Evolutionary conservation across 2,113 vertebrate genomes (phyloP).

Genomic region (Puma concolor): DNA sequence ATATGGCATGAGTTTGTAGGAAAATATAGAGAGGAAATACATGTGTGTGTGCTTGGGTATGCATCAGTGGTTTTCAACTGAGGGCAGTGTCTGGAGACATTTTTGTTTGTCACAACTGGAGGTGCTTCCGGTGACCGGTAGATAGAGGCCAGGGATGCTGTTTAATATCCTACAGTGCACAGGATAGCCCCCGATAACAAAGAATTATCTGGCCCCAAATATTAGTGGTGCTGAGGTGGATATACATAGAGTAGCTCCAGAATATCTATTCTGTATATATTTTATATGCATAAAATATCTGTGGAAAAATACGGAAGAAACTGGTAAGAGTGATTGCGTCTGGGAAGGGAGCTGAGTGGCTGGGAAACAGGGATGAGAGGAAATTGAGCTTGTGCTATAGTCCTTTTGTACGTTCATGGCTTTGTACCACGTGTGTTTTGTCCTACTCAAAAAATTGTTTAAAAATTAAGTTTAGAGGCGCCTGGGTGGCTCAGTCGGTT

Average conservation of each 20-base stretch:
- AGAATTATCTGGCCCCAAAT: background rate
- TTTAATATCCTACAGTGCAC: background rate
- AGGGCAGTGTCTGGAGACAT: background rate
- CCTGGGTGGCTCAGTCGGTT: no score
- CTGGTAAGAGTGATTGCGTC: background rate
- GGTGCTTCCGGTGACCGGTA: background rate
- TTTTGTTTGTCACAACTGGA: background rate
- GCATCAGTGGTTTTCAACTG: background rate
- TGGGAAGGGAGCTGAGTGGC: background rate
- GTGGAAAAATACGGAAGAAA: background rate
- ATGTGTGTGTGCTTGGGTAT: background rate
- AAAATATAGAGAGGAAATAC: background rate
- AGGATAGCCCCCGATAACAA: no score
- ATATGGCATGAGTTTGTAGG: background rate
- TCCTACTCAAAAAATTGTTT: background rate
- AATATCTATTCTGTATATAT: background rate
- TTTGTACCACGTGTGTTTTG: background rate
- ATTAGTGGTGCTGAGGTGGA: background rate
- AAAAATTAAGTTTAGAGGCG: background rate
- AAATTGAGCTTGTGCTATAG: background rate
- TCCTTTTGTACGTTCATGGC: background rate
- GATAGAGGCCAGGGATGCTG: background rate
- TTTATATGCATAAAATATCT: background rate
- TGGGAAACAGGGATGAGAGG: background rate
- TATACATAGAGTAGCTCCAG: background rate